Percentiles rank a stretch among this genome's conserved stretches.
Conservation (phyloP, 2,113 vertebrate genomes). For the Phalacrocorax carbo region DNA sequence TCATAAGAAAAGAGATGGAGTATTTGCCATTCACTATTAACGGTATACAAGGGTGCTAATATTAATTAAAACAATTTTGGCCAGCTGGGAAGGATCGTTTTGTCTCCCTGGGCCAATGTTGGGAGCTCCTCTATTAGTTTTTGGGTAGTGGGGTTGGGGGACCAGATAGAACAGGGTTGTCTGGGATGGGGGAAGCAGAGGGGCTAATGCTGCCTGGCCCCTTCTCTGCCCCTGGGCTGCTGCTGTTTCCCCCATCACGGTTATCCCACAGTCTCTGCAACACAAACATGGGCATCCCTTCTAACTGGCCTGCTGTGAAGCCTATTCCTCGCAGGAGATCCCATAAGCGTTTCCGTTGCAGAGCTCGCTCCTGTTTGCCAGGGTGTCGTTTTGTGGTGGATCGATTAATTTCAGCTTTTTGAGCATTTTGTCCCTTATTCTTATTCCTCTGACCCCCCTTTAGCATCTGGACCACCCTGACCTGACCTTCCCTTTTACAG, state of each 20-base stretch:
- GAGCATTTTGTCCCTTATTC: not conserved
- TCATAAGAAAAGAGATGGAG: not conserved
- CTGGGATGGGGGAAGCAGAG: not conserved
- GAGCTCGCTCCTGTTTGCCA: not conserved
- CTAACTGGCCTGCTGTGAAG: not conserved
- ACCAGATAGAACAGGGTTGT: not conserved
- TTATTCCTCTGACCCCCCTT: not conserved
- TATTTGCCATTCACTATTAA: not conserved
- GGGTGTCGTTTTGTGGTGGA: not conserved
- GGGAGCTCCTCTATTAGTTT: not conserved
- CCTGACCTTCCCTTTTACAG: not conserved
- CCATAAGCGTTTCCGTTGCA: not conserved
- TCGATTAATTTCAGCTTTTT: not conserved
- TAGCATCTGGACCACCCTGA: not conserved
- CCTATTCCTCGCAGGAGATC: not conserved
- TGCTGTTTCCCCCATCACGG: not conserved
- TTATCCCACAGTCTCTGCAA: not conserved
- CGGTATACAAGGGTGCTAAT: not conserved
- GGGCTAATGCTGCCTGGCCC: rapidly evolving
- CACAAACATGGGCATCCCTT: not conserved
- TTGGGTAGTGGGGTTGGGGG: rapidly evolving
- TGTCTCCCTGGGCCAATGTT: not conserved
- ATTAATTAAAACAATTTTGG: not conserved
- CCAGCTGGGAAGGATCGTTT: not conserved
- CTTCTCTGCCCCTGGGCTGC: not conserved